These are phyloP conservation scores for Sussaba pulchella DNA, from an alignment of 2,888 invertebrate genomes.

Conservation along the genomic window DNA sequence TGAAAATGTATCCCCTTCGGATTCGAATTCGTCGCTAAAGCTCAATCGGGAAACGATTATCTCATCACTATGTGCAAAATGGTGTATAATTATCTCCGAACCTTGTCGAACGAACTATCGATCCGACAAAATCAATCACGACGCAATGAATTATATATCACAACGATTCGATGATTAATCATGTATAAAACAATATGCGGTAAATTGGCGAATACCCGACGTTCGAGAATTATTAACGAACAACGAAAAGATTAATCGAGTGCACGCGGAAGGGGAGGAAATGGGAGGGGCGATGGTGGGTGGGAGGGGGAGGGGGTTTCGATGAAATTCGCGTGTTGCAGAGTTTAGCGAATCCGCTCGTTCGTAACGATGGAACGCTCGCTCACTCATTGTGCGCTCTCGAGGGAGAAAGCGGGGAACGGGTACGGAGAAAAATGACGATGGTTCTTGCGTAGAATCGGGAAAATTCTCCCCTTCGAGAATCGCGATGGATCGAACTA, in stretches of 20 bases:
- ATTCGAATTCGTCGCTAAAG: not conserved
- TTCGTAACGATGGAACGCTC: slow-evolving; percentile 58
- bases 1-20: slow-evolving; percentile 36
- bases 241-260: slow-evolving; percentile 28
- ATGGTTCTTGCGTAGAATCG: slow-evolving; percentile 53
- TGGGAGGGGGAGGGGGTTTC: too few species aligned
- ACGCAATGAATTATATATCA: not conserved
- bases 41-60: slow-evolving; percentile 25
- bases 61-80: not conserved
- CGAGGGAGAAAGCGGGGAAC: slow-evolving; percentile 40
- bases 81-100: not conserved
- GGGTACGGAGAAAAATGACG: slow-evolving; percentile 61
- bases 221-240: slow-evolving; percentile 18
- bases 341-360: slow-evolving; percentile 41
- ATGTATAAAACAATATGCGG: not conserved
- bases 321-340: slow-evolving; percentile 9
- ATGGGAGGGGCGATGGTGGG: too few species aligned
- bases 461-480: slow-evolving; percentile 52
- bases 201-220: not conserved
- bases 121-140: not conserved
- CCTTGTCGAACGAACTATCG: not conserved
- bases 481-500: slow-evolving; percentile 58
- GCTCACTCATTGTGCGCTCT: slow-evolving; percentile 40
- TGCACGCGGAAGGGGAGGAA: not conserved
- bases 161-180: not conserved